Percentiles rank a stretch among this genome's conserved stretches.
Conservation (phyloP, 2,113 vertebrate species). For the Microcebus murinus region DNA sequence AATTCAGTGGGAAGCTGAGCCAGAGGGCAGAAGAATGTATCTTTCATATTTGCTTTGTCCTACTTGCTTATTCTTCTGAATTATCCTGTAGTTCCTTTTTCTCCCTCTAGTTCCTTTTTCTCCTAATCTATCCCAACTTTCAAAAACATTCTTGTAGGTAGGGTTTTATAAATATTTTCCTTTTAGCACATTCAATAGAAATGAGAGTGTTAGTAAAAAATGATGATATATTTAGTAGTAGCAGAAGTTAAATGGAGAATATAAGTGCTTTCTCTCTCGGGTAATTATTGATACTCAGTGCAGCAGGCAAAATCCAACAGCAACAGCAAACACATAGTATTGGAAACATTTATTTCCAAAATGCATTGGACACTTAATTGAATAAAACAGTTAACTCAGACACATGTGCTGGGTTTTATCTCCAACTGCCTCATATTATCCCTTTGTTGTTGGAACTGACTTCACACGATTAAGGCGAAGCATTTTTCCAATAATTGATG, state of each 20-base stretch:
- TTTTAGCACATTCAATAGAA: background rate
- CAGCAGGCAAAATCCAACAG: background rate
- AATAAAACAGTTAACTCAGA: background rate
- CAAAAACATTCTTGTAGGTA: background rate
- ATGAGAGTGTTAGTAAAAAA: background rate
- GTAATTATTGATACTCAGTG: background rate
- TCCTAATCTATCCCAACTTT: background rate
- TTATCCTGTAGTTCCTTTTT: background rate
- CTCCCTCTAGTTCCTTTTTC: background rate
- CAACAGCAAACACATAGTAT: no score
- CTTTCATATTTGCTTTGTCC: background rate
- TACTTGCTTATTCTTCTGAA: background rate
- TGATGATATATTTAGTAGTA: background rate
- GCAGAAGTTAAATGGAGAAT: background rate
- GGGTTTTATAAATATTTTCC: conserved; percentile 23
- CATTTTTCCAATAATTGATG: background rate
- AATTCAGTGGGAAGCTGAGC: background rate
- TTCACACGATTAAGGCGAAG: background rate
- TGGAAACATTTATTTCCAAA: conserved; percentile 11
- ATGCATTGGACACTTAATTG: background rate
- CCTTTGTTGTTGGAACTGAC: background rate
- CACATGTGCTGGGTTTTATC: background rate
- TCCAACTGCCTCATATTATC: background rate
- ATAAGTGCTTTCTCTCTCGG: background rate
- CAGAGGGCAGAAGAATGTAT: background rate